Conservation (phyloP, 2,888 invertebrate genomes). For the Phania funesta region DNA sequence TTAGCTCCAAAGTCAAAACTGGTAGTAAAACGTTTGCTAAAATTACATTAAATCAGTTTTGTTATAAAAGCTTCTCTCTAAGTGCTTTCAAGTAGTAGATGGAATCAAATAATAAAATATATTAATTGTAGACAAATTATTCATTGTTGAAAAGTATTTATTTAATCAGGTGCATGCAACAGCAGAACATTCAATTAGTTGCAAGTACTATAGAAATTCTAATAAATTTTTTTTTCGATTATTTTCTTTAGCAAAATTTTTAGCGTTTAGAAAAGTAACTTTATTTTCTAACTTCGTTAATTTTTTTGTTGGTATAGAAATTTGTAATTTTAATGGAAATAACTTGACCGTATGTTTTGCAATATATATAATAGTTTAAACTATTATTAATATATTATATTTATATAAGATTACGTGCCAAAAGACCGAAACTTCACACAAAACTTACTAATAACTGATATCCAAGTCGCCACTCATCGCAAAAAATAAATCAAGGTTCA, state of each 20-base stretch:
- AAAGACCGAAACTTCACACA: too few species aligned
- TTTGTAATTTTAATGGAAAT: too few species aligned
- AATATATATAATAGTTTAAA: too few species aligned
- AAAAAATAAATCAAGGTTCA: too few species aligned
- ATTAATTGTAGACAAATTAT: constrained; percentile 32
- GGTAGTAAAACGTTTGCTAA: constrained; percentile 8
- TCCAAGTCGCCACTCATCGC: too few species aligned
- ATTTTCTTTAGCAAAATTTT: not conserved
- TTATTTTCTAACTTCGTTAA: too few species aligned
- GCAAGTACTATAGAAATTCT: not conserved
- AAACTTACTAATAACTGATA: too few species aligned
- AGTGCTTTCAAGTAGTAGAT: not conserved
- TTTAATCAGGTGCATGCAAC: constrained; percentile 47
- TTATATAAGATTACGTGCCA: too few species aligned
- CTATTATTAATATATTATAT: too few species aligned
- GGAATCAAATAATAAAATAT: not conserved
- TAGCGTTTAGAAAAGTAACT: too few species aligned
- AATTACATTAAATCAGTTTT: constrained; percentile 34
- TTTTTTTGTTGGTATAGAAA: too few species aligned
- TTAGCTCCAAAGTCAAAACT: not conserved
- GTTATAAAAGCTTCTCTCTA: constrained; percentile 10
- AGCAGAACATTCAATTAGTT: constrained; percentile 14
- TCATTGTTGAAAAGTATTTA: constrained; percentile 48
- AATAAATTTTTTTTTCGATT: not conserved
- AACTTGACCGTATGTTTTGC: too few species aligned